phyloP scores from a whole-genome alignment of 2,113 vertebrate species.

The Fukomys damarensis region DNA sequence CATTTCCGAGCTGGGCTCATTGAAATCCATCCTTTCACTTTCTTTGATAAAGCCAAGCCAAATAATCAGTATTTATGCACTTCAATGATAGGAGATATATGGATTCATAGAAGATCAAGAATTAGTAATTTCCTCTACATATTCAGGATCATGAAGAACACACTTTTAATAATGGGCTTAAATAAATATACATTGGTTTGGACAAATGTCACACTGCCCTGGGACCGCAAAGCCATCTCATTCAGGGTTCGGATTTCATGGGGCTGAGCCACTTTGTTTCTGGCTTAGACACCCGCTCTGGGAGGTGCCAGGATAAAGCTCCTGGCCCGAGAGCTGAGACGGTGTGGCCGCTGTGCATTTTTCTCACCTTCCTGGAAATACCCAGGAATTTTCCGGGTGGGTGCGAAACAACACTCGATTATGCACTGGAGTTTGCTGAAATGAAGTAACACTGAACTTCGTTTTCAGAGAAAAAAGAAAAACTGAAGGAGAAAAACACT shows the following conservation, averaged over 20 bases:
- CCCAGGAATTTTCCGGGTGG: not conserved
- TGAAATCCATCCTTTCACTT: constrained; percentile 27
- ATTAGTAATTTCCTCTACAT: constrained; percentile 23
- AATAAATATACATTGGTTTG: not conserved
- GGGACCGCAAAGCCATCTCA: not conserved
- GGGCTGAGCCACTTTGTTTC: not conserved
- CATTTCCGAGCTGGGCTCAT: not conserved
- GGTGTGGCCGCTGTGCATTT: not conserved
- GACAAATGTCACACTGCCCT: not conserved
- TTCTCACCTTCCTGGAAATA: not conserved
- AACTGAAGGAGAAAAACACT: not conserved
- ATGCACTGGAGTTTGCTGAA: not conserved
- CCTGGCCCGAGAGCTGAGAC: not conserved
- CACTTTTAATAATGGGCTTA: not conserved
- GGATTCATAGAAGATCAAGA: constrained; percentile 33
- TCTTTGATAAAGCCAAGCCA: not conserved
- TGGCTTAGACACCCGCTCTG: not conserved
- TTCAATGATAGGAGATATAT: not conserved
- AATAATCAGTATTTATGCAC: constrained; percentile 54
- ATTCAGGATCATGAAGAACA: not conserved
- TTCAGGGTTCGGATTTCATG: not conserved
- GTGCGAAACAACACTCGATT: too few relatives aligned
- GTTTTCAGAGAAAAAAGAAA: not conserved
- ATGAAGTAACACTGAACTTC: too few relatives aligned
- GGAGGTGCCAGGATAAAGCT: not conserved